Percentiles rank a stretch among this genome's conserved stretches.
These are phyloP conservation scores for Okapia johnstoni DNA, from an alignment of 2,113 vertebrate genomes.

Conservation along the genomic window DNA sequence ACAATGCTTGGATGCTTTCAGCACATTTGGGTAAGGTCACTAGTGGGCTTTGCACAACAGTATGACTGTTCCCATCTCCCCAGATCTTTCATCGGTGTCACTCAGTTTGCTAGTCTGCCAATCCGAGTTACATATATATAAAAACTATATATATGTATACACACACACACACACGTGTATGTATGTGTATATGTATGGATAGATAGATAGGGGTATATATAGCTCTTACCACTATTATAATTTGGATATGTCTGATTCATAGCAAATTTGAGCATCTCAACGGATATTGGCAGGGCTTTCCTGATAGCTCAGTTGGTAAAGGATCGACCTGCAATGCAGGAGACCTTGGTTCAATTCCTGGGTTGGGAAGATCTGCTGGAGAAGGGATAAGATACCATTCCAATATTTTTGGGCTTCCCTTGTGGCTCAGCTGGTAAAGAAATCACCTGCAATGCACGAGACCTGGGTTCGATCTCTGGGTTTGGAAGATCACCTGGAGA, in stretches of 20 bases:
- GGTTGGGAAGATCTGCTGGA: background rate
- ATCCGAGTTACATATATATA: rapidly evolving
- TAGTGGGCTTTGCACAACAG: background rate
- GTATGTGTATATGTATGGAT: background rate
- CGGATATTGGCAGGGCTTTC: background rate
- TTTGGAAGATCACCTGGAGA: background rate
- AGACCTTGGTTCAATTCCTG: rapidly evolving
- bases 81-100: background rate
- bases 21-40: background rate
- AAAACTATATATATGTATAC: background rate
- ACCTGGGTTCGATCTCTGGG: background rate
- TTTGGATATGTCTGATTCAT: background rate
- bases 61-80: background rate
- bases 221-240: background rate
- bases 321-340: background rate
- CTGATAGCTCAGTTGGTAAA: background rate
- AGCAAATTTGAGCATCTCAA: background rate
- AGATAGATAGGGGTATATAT: background rate
- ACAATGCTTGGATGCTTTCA: background rate
- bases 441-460: background rate
- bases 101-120: background rate
- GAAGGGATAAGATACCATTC: background rate
- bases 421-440: background rate
- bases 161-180: background rate
- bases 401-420: background rate